A percentile compares a stretch with the other conserved stretches of the same genome.
phyloP scores from a whole-genome alignment of 1,140 invertebrate species.

The Ceratosolen fusciceps region DNA sequence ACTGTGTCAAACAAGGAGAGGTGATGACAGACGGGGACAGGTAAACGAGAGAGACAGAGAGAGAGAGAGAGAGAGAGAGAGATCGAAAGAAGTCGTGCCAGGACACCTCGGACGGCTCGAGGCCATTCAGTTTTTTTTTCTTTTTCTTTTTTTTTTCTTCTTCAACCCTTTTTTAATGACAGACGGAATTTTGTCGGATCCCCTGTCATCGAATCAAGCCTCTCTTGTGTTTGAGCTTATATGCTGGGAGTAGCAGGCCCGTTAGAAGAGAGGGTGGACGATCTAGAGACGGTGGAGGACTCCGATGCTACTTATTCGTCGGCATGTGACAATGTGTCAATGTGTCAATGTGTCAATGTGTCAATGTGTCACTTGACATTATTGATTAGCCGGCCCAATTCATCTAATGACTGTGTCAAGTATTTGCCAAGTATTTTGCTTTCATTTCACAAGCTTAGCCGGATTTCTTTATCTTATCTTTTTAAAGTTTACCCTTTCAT shows the following conservation, averaged over 20 bases:
- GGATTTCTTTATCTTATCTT: too few species aligned
- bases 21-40: neutral
- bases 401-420: neutral
- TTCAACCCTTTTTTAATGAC: neutral
- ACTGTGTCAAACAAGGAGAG: conserved; percentile 11
- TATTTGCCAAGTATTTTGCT: conserved; percentile 23
- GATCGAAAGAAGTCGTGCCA: conserved; percentile 20
- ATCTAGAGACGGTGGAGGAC: too few species aligned
- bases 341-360: too few species aligned
- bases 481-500: too few species aligned
- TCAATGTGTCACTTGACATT: neutral
- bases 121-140: too few species aligned
- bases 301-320: neutral
- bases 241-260: conserved; percentile 22
- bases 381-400: conserved; percentile 5
- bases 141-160: neutral
- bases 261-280: neutral
- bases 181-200: neutral
- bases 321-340: neutral
- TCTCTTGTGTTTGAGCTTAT: neutral
- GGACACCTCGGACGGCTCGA: conserved; percentile 47
- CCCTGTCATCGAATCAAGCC: neutral
- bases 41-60: conserved; percentile 51
- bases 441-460: neutral
- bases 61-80: conserved; percentile 53